phyloP scores from a whole-genome alignment of 2,888 invertebrate species.

The Kuschelorhynchus macadamiae region DNA sequence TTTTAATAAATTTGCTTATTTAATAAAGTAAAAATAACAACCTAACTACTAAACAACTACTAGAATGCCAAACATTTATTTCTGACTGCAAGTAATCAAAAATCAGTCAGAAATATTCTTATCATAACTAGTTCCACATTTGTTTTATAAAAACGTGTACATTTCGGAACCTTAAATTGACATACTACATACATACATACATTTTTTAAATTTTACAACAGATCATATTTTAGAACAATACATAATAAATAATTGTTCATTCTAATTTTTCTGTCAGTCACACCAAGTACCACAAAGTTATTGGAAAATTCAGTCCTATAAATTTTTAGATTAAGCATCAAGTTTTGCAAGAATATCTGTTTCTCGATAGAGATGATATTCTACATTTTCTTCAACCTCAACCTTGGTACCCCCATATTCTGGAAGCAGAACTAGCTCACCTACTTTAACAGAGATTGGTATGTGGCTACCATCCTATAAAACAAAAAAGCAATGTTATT shows the following conservation, averaged over 20 bases:
- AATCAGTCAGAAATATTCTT: conserved; percentile 48
- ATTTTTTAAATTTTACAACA: conserved; percentile 30
- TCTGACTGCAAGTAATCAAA: conserved; percentile 53
- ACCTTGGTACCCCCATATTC: conserved; percentile 99
- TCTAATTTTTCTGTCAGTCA: conserved; percentile 52
- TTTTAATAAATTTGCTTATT: conserved; percentile 37
- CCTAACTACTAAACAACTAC: conserved; percentile 44
- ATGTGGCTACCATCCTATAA: conserved; percentile 83
- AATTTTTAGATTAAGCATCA: conserved; percentile 67
- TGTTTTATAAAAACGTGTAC: conserved; percentile 51
- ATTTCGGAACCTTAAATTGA: conserved; percentile 33
- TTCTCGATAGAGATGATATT: conserved; percentile 95
- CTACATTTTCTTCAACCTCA: conserved; percentile 89
- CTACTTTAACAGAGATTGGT: conserved; percentile 87
- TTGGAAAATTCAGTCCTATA: conserved; percentile 44
- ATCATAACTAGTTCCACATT: conserved; percentile 41
- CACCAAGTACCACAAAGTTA: conserved; percentile 45
- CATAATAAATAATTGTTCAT: conserved; percentile 45
- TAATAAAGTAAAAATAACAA: conserved; percentile 51
- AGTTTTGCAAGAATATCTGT: conserved; percentile 96
- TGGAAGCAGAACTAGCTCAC: conserved; percentile 95
- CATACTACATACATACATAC: conserved; percentile 32
- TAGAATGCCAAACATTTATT: conserved; percentile 42
- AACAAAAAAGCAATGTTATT: too few species aligned
- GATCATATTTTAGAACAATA: conserved; percentile 48